phyloP scores from a whole-genome alignment of 2,797 vertebrate genomes.

The Clamator glandarius region DNA sequence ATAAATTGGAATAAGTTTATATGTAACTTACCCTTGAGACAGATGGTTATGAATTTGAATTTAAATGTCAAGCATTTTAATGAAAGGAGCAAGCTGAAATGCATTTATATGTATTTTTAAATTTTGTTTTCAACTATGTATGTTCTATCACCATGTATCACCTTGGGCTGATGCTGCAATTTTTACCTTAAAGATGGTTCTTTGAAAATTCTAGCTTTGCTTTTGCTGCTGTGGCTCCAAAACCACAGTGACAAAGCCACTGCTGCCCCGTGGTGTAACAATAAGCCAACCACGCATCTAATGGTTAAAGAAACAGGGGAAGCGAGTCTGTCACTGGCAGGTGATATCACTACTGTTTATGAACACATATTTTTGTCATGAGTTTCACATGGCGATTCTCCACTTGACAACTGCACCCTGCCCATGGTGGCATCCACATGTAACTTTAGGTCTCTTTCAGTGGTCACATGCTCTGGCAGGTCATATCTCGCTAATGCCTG shows the following conservation, averaged over 20 bases:
- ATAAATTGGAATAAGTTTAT: not conserved
- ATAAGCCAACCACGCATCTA: not conserved
- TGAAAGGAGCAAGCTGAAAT: not conserved
- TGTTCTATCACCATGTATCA: not conserved
- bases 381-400: not conserved
- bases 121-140: not conserved
- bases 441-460: not conserved
- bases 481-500: not conserved
- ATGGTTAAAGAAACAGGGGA: not conserved
- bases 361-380: not conserved
- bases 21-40: not conserved
- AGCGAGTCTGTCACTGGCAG: not conserved
- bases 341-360: not conserved
- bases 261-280: not conserved
- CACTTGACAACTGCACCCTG: not conserved
- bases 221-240: not conserved
- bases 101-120: not conserved
- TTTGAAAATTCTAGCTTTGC: not conserved
- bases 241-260: not conserved
- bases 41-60: constrained; percentile 33
- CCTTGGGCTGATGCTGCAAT: not conserved
- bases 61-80: constrained; percentile 39
- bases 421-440: accelerated
- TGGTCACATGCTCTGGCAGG: not conserved
- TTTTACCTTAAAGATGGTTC: not conserved